Percentiles rank a stretch among this genome's conserved stretches.
Conservation (phyloP, 2,113 vertebrate species). For the Agelaius phoeniceus region DNA sequence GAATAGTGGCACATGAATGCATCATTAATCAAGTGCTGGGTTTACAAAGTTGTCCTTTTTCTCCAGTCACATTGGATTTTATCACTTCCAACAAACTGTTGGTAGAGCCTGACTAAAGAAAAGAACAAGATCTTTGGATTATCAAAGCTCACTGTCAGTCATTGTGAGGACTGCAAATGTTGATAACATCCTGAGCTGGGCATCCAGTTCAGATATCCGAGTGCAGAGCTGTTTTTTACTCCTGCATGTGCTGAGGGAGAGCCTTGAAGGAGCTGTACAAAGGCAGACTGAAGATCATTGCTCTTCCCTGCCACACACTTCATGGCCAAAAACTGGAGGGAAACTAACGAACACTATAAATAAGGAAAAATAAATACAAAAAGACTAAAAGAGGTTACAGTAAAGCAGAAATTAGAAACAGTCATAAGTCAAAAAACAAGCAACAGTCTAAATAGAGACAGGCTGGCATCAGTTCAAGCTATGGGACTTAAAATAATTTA, state of each 20-base stretch:
- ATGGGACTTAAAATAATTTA: neutral
- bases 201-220: neutral
- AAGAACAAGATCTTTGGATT: neutral
- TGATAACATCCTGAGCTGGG: neutral
- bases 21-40: neutral
- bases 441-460: neutral
- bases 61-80: neutral
- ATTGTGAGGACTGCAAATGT: neutral
- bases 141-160: neutral
- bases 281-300: neutral
- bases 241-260: neutral
- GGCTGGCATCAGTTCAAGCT: neutral
- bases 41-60: neutral
- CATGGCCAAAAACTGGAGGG: neutral
- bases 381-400: neutral
- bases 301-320: neutral
- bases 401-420: neutral
- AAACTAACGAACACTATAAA: neutral
- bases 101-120: neutral
- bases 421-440: neutral
- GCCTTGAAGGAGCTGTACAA: neutral
- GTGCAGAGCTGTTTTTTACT: neutral
- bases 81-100: neutral
- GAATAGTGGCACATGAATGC: neutral
- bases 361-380: neutral